These are phyloP conservation scores for Seladonia tumulorum DNA, from an alignment of 2,888 invertebrate genomes.

Conservation along the genomic window DNA sequence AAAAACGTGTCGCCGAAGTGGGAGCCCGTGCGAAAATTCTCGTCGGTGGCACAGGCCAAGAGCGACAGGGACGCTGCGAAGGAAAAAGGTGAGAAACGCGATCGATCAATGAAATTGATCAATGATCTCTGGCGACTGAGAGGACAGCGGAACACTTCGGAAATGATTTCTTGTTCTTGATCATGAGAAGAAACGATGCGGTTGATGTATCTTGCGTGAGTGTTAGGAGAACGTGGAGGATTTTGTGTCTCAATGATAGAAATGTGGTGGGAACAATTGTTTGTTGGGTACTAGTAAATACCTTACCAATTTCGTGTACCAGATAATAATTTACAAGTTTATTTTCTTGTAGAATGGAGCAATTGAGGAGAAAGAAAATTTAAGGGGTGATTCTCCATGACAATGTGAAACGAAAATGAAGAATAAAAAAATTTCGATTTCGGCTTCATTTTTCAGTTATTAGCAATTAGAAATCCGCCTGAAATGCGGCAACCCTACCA, in stretches of 20 bases:
- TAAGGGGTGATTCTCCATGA: too few relatives aligned
- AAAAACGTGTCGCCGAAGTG: slow-evolving; percentile 62
- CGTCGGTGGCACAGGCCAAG: slow-evolving; percentile 41
- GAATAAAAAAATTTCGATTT: too few relatives aligned
- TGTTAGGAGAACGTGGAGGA: too few relatives aligned
- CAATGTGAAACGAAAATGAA: too few relatives aligned
- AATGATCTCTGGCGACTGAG: not conserved
- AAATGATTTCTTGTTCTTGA: not conserved
- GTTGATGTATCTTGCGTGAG: not conserved
- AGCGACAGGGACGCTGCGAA: slow-evolving; percentile 10
- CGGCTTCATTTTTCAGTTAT: too few relatives aligned
- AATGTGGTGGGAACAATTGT: too few relatives aligned
- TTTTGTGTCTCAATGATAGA: too few relatives aligned
- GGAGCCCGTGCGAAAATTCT: slow-evolving; percentile 72
- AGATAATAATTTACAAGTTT: too few relatives aligned
- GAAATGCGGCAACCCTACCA: too few relatives aligned
- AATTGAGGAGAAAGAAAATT: not conserved
- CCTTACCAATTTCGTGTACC: too few relatives aligned
- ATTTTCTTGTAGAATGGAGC: not conserved
- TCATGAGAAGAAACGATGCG: not conserved
- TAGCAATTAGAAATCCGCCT: too few relatives aligned
- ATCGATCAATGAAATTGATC: not conserved
- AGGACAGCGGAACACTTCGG: not conserved
- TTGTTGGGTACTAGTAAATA: too few relatives aligned
- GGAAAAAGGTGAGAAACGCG: slow-evolving; percentile 47